phyloP scores from a whole-genome alignment of 2,113 vertebrate genomes.

The Jacana jacana region DNA sequence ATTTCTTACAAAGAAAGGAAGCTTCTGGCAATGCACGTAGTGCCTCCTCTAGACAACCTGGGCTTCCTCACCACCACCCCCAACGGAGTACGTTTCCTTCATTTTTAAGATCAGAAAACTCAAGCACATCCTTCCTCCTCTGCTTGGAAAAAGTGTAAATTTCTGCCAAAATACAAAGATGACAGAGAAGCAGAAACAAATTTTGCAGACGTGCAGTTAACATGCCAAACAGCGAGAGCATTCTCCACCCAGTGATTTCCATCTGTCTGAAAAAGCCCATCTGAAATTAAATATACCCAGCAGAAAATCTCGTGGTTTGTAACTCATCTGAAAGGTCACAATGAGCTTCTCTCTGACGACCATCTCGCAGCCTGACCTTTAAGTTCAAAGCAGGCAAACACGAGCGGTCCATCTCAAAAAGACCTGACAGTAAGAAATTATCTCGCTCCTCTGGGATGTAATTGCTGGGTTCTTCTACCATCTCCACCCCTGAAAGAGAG shows the following conservation, averaged over 20 bases:
- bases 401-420: neutral
- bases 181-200: neutral
- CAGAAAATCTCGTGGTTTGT: neutral
- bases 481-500: neutral
- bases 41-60: neutral
- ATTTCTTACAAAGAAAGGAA: neutral
- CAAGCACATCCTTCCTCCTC: neutral
- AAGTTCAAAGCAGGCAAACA: neutral
- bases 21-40: neutral
- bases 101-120: neutral
- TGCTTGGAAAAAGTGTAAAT: neutral
- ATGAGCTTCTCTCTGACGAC: neutral
- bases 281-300: neutral
- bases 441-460: neutral
- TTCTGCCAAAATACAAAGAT: neutral
- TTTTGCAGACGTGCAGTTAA: neutral
- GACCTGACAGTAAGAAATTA: neutral
- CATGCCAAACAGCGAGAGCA: neutral
- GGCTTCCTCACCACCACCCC: too few relatives aligned
- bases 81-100: neutral
- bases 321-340: neutral
- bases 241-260: neutral
- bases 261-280: neutral
- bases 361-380: neutral
- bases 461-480: neutral